phyloP scores from a whole-genome alignment of 2,797 vertebrate species.

The Aselliscus stoliczkanus region DNA sequence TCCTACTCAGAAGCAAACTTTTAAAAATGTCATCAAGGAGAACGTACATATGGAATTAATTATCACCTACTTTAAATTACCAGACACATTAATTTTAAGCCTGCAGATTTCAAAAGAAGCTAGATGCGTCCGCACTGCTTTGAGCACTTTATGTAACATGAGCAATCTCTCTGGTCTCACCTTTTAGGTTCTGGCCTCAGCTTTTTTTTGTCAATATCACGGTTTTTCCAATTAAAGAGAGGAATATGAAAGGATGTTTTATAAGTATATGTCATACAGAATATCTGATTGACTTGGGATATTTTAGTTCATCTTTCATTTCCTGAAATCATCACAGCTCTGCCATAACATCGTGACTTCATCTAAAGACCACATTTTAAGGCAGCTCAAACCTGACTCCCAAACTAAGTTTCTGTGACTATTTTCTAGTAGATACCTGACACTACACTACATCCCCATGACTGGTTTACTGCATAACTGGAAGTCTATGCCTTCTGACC shows the following conservation, averaged over 20 bases:
- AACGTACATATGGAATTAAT: not conserved
- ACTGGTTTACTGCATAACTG: not conserved
- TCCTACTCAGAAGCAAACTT: not conserved
- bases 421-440: not conserved
- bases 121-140: not conserved
- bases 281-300: not conserved
- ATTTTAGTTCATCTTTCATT: not conserved
- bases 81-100: not conserved
- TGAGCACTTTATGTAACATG: not conserved
- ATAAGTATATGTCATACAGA: not conserved
- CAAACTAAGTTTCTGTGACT: not conserved
- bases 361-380: not conserved
- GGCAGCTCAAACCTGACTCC: not conserved
- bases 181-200: not conserved
- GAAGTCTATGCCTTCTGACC: not conserved
- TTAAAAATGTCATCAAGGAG: not conserved
- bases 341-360: not conserved
- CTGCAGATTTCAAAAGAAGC: conserved; percentile 14
- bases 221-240: not conserved
- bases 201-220: not conserved
- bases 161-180: not conserved
- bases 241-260: not conserved
- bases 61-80: not conserved
- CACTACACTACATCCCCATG: not conserved
- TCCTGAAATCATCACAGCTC: not conserved